Base-by-base conservation (phyloP, 2,797 vertebrate species). In the Diglossa cyanea region DNA sequence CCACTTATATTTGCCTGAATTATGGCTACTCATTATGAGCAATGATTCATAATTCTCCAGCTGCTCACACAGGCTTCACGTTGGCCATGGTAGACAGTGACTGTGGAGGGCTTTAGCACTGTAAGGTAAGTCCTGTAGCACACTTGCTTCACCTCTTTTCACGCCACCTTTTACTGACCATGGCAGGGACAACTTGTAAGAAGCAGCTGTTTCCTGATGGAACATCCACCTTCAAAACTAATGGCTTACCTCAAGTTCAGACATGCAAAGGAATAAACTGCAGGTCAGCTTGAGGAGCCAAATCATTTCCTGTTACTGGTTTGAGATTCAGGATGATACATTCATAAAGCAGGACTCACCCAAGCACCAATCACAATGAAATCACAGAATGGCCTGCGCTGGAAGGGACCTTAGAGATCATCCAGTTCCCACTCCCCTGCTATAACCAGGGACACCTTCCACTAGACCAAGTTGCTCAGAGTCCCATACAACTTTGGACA, bases 11-110 rank as follows among this genome's bases (percentile, higher is more conserved):
- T 71, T 93, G 78, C 81, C 61, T 62, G 81, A 80, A 19, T 79
- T 79, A 53, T 23, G 47, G 30, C 47, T 87, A 68, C 92, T 95
- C 85, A 57, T 95, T 91, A 94, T 1, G 3, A 86, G 54, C 40
- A 80, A 44, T 33, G 47, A 95, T 95, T 94, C 68, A 72, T 28
- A 88, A 44, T 45, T 63, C 87, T 83, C 54, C 89, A 96, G 84
- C 75, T 77, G 84, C 75, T 92, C 62, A 72, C 58, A 24, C 44
- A 40, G 61, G 31, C 71, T 92, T 74, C 50, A 83, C 47, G 17
- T 0, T 58, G 62, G 70, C 54, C 35, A 72, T 33, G 45, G 39
- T 7, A 58, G 71, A 31, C 31, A 10, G 4, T 25, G 39, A 20
- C 17, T 60, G 20, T 19, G 54, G 55, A 74, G 19, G n/a, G 48